phyloP scores from a whole-genome alignment of 2,888 invertebrate species.

The Tricholauxania praeusta region DNA sequence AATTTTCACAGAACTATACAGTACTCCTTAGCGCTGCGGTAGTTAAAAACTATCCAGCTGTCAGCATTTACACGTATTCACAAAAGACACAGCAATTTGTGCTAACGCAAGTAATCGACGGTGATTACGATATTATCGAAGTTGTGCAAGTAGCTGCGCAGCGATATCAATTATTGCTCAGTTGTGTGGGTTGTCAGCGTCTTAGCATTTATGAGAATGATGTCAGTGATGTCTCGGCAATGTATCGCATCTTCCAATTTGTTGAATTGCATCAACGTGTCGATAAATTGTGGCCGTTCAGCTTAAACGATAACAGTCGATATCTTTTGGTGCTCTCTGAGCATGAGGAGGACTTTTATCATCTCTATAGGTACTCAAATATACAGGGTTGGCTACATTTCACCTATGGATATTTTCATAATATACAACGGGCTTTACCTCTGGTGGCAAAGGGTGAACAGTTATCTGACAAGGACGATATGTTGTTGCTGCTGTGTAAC shows the following conservation, averaged over 20 bases:
- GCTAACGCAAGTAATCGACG: conserved; percentile 57
- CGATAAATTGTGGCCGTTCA: conserved; percentile 55
- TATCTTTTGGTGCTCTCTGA: conserved; percentile 56
- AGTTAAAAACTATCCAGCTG: conserved; percentile 49
- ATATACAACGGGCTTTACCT: conserved; percentile 56
- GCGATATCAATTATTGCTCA: conserved; percentile 55
- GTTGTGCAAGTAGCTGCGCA: conserved; percentile 42
- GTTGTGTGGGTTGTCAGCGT: conserved; percentile 57
- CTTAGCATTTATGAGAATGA: conserved; percentile 53
- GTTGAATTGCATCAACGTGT: conserved; percentile 55
- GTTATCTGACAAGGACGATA: conserved; percentile 35
- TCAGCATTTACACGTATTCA: conserved; percentile 54
- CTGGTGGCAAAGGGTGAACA: conserved; percentile 41
- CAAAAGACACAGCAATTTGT: conserved; percentile 50
- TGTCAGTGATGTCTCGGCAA: not conserved
- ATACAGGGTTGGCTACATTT: conserved; percentile 60
- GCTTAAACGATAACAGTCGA: conserved; percentile 47
- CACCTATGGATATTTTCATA: conserved; percentile 57
- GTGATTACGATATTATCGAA: conserved; percentile 60
- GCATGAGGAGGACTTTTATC: conserved; percentile 53
- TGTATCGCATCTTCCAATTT: conserved; percentile 55
- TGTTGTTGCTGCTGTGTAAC: conserved; percentile 54
- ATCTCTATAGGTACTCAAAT: conserved; percentile 56
- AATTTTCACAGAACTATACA: conserved; percentile 30
- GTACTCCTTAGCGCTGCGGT: conserved; percentile 51